phyloP scores from a whole-genome alignment of 2,888 invertebrate species.

The Syrphus vitripennis region DNA sequence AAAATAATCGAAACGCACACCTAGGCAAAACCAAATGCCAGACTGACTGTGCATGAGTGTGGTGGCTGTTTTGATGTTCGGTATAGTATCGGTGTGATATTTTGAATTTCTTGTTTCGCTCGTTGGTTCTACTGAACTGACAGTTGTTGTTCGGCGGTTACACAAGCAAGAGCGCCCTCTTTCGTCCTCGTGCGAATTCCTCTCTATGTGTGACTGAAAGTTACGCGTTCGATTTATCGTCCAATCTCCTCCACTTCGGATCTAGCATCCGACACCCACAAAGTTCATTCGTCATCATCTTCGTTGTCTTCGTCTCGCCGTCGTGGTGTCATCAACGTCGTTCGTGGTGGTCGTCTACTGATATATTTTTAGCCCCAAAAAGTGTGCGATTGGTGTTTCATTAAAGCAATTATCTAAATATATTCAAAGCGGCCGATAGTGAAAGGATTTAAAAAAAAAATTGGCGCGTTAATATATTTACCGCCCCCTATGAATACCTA shows the following conservation, averaged over 20 bases:
- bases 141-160: conserved; percentile 74
- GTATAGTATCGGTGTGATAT: conserved; percentile 58
- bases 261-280: conserved; percentile 39
- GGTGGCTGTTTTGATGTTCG: conserved; percentile 21
- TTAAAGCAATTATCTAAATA: conserved; percentile 40
- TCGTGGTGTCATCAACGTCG: conserved; percentile 20
- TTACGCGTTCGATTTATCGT: conserved; percentile 64
- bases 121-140: conserved; percentile 57
- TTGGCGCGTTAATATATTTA: conserved; percentile 38
- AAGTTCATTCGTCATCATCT: conserved; percentile 44
- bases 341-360: conserved; percentile 33
- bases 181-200: conserved; percentile 54
- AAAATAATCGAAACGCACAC: conserved; percentile 47
- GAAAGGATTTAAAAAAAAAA: conserved; percentile 44
- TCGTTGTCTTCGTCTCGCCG: conserved; percentile 32
- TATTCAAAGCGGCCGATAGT: conserved; percentile 42
- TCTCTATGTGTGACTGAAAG: conserved; percentile 40
- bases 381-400: conserved; percentile 56
- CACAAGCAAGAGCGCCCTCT: conserved; percentile 67
- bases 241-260: conserved; percentile 42
- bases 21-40: conserved; percentile 39
- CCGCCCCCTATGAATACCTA: neutral
- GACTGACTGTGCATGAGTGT: conserved; percentile 19
- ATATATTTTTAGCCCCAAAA: conserved; percentile 58
- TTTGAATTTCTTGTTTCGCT: conserved; percentile 68